These are phyloP conservation scores for Nomada ruficornis DNA, from an alignment of 2,888 invertebrate species.

Conservation along the genomic window DNA sequence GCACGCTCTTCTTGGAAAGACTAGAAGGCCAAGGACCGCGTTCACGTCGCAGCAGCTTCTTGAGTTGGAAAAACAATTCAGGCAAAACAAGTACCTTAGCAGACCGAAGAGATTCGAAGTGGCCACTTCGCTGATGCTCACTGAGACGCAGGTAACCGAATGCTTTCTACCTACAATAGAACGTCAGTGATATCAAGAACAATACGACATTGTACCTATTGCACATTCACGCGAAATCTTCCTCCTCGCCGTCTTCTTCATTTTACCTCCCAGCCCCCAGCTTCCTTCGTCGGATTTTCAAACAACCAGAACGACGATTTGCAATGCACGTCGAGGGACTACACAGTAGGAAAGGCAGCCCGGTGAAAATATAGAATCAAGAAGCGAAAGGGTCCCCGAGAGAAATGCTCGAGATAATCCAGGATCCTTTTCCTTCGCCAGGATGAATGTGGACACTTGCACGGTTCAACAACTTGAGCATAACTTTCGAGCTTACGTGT, in stretches of 20 bases:
- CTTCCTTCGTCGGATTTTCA: too few species aligned
- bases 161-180: not conserved
- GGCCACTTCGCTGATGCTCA: constrained; percentile 98
- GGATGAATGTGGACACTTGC: constrained; percentile 70
- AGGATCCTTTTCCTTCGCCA: constrained; percentile 56
- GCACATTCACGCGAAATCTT: not conserved
- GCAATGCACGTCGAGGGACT: too few species aligned
- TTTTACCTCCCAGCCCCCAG: not conserved
- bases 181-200: too few species aligned
- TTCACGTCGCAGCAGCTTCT: constrained; percentile 99
- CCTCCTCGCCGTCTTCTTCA: not conserved
- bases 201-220: not conserved
- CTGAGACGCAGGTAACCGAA: constrained; percentile 96
- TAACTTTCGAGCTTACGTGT: constrained; percentile 82
- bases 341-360: not conserved
- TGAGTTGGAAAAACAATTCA: constrained; percentile 99
- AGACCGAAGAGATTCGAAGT: constrained; percentile 99
- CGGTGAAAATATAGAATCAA: constrained; percentile 4
- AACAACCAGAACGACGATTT: too few species aligned
- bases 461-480: constrained; percentile 82
- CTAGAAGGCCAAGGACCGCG: constrained; percentile 97
- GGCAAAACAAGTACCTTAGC: constrained; percentile 99
- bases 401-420: constrained; percentile 78
- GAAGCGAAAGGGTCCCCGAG: constrained; percentile 40
- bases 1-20: constrained; percentile 93